Conservation (phyloP, 2,113 vertebrate species). For the Salminus brasiliensis region DNA sequence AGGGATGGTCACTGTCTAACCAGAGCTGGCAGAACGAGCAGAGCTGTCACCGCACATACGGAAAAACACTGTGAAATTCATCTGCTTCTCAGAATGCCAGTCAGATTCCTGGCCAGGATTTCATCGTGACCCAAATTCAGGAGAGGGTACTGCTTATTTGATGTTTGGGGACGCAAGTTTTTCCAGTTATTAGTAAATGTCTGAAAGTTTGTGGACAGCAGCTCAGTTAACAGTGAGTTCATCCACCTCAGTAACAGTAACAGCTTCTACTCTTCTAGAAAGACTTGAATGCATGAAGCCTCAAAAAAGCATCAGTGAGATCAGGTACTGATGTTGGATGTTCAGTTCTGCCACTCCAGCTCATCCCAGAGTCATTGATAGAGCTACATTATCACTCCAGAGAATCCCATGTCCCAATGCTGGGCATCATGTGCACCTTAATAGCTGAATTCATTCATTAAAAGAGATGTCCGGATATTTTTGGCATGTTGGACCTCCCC, state of each 20-base stretch:
- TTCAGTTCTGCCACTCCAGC: no score
- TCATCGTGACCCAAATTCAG: slow-evolving; percentile 18
- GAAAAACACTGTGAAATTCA: background rate
- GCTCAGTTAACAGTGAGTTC: background rate
- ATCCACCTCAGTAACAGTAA: background rate
- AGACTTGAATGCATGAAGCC: background rate
- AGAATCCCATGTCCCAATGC: no score
- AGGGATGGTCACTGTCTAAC: background rate
- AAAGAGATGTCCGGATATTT: background rate
- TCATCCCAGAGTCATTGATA: no score
- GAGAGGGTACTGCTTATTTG: slow-evolving; percentile 2
- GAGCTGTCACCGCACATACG: background rate
- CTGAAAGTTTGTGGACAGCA: background rate
- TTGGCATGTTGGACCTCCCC: background rate
- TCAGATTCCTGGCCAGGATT: background rate
- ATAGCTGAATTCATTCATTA: no score
- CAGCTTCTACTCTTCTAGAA: background rate
- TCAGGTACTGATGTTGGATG: no score
- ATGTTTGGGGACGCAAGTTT: background rate
- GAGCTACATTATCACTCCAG: no score
- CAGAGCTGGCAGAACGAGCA: background rate
- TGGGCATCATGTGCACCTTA: no score
- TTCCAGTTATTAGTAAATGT: background rate
- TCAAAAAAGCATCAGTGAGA: no score
- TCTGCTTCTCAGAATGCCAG: background rate